Conservation (phyloP, 2,113 vertebrate species). For the Piaya cayana region DNA sequence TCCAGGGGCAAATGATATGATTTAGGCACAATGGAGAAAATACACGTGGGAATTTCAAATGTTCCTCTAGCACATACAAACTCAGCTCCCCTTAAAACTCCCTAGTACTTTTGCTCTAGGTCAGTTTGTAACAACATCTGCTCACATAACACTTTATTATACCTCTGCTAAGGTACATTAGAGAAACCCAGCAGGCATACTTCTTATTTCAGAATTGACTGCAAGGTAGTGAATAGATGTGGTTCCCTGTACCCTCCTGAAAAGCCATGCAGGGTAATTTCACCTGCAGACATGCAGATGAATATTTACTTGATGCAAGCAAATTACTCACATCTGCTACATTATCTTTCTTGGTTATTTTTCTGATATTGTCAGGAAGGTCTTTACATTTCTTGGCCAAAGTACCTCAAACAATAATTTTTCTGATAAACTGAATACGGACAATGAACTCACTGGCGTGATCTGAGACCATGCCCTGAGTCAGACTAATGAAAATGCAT, state of each 20-base stretch:
- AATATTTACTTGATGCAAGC: background rate
- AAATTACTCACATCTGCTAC: background rate
- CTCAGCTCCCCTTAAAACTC: background rate
- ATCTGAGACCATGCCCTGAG: background rate
- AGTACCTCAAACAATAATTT: background rate
- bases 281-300: conserved; percentile 7
- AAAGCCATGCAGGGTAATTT: background rate
- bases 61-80: background rate
- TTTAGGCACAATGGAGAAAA: conserved; percentile 41
- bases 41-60: conserved; percentile 30
- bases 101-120: background rate
- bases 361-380: background rate
- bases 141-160: conserved; percentile 31
- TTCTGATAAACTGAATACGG: background rate
- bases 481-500: background rate
- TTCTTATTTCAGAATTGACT: conserved; percentile 48
- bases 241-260: conserved; percentile 2
- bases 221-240: conserved; percentile 20
- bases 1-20: conserved; percentile 55
- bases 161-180: background rate
- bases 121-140: background rate
- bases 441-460: background rate
- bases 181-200: conserved; percentile 41
- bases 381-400: background rate
- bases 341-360: background rate